These are phyloP conservation scores for Odontothrips loti DNA, from an alignment of 2,888 invertebrate species.

Conservation along the genomic window DNA sequence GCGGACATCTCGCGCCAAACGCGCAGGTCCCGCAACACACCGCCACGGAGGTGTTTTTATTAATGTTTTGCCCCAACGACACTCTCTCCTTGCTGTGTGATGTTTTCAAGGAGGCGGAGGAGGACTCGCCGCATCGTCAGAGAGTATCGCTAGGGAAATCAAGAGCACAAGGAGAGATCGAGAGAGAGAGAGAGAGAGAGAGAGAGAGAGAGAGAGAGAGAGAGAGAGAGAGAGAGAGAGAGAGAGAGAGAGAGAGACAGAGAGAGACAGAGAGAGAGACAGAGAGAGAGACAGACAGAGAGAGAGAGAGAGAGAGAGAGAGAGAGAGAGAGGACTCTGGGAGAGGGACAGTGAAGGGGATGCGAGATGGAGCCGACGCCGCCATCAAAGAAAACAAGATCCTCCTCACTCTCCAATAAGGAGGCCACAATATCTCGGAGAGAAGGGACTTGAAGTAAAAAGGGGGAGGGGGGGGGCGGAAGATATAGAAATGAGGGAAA, in stretches of 20 bases:
- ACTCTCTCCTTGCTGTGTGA: no score
- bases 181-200: background rate
- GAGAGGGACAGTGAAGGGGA: background rate
- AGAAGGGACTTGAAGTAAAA: background rate
- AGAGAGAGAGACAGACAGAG: background rate
- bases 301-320: background rate
- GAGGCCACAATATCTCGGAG: slow-evolving; percentile 1
- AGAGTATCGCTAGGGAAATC: background rate
- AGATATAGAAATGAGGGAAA: background rate
- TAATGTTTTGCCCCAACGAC: no score
- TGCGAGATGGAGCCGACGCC: background rate
- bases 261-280: background rate
- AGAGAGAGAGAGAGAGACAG: background rate
- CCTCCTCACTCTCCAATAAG: slow-evolving; percentile 4
- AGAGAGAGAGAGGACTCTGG: background rate
- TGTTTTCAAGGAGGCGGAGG: background rate
- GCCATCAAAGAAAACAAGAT: slow-evolving; percentile 22
- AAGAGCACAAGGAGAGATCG: background rate
- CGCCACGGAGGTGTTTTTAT: no score
- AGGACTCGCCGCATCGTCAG: background rate
- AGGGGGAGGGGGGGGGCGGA: background rate
- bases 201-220: no score
- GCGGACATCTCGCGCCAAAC: no score
- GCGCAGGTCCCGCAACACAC: no score
- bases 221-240: background rate